phyloP scores from a whole-genome alignment of 2,113 vertebrate species.

The Orycteropus afer region DNA sequence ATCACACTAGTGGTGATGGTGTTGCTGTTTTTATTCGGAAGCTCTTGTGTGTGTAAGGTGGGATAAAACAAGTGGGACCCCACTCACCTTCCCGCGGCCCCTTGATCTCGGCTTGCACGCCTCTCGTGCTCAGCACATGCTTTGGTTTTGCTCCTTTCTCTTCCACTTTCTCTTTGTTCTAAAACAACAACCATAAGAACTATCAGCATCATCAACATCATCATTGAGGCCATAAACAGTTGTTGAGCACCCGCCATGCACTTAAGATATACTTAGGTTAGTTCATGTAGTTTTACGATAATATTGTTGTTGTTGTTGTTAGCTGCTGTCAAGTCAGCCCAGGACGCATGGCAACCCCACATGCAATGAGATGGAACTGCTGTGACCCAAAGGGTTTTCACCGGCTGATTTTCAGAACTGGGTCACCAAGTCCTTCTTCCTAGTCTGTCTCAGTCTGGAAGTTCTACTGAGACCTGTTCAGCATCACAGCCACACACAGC shows the following conservation, averaged over 20 bases:
- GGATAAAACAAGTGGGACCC: neutral
- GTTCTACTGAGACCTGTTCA: no score
- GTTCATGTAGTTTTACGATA: neutral
- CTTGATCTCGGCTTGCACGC: slow-evolving; percentile 83
- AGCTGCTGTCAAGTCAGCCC: neutral
- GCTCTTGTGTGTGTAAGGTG: accelerated
- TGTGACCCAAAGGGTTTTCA: no score
- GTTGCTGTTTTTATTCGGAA: neutral
- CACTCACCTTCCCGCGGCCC: slow-evolving; percentile 84
- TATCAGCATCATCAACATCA: neutral
- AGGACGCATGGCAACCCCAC: no score
- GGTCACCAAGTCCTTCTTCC: no score
- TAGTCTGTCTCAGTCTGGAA: no score
- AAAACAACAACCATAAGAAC: slow-evolving; percentile 55
- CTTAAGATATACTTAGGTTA: neutral
- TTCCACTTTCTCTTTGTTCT: slow-evolving; percentile 88
- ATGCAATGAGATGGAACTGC: no score
- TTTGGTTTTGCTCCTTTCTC: slow-evolving; percentile 85
- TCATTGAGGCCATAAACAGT: neutral
- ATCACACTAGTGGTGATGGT: neutral
- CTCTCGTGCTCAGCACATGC: slow-evolving; percentile 78
- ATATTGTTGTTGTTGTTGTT: neutral
- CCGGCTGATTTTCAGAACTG: no score
- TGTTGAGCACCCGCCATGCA: neutral
- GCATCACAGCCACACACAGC: no score